phyloP scores from a whole-genome alignment of 2,888 invertebrate genomes.

The Nomada ruficornis region DNA sequence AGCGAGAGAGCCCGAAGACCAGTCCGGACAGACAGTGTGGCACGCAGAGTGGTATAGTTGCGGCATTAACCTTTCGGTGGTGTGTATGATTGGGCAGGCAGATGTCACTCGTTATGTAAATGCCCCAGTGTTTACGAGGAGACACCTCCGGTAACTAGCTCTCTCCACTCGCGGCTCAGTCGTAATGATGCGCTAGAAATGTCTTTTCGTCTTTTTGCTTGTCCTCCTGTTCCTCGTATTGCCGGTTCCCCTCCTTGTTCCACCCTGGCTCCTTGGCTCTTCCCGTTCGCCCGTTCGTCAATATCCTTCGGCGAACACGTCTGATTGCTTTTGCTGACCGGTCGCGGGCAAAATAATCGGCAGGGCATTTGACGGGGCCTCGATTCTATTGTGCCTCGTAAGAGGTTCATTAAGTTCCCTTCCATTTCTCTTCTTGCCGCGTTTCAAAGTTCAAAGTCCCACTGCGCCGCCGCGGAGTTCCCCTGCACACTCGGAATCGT shows the following conservation, averaged over 20 bases:
- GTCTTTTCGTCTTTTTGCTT: slow-evolving; percentile 58
- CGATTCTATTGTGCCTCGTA: slow-evolving; percentile 6
- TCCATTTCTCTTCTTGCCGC: neutral
- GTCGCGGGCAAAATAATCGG: slow-evolving; percentile 43
- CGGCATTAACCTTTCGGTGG: slow-evolving; percentile 69
- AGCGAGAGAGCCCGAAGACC: slow-evolving; percentile 43
- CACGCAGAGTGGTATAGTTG: slow-evolving; percentile 59
- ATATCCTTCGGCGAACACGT: slow-evolving; percentile 45
- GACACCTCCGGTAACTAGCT: slow-evolving; percentile 79
- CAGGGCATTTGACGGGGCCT: slow-evolving; percentile 15
- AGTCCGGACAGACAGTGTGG: slow-evolving; percentile 48
- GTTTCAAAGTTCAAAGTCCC: neutral
- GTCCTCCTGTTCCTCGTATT: slow-evolving; percentile 37
- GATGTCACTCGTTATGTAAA: slow-evolving; percentile 84
- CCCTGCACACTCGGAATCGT: neutral
- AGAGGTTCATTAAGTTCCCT: slow-evolving; percentile 35
- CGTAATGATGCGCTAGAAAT: slow-evolving; percentile 73
- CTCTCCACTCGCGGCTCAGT: slow-evolving; percentile 68
- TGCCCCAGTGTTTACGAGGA: slow-evolving; percentile 81
- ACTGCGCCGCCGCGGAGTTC: neutral
- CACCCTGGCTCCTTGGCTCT: slow-evolving; percentile 4
- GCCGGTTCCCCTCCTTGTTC: slow-evolving; percentile 16
- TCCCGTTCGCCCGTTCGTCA: slow-evolving; percentile 41
- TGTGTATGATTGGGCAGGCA: slow-evolving; percentile 80
- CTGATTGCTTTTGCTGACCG: slow-evolving; percentile 38